Conservation (phyloP, 2,888 invertebrate genomes). For the Plusia festucae region DNA sequence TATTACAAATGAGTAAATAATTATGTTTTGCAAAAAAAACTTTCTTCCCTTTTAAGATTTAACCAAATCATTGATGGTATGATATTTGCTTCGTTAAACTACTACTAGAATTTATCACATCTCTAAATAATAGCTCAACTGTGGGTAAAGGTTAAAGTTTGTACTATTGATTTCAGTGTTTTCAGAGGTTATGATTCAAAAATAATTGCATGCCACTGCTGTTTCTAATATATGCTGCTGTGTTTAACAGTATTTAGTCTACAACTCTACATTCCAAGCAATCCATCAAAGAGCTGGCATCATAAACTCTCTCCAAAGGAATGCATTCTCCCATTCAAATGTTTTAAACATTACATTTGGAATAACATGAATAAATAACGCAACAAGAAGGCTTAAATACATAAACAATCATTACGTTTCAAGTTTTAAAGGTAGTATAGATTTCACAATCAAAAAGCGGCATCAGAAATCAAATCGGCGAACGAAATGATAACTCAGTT, state of each 20-base stretch:
- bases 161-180: not conserved
- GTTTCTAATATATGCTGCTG: constrained; percentile 6
- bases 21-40: too few relatives aligned
- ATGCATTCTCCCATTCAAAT: constrained; percentile 54
- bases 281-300: constrained; percentile 48
- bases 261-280: constrained; percentile 17
- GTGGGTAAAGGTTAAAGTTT: constrained; percentile 4
- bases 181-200: constrained; percentile 6
- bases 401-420: constrained; percentile 8
- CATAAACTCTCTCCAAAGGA: constrained; percentile 49
- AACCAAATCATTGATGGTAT: not conserved
- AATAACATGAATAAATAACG: constrained; percentile 22
- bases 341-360: constrained; percentile 38
- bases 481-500: constrained; percentile 18
- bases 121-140: not conserved
- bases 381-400: constrained; percentile 29
- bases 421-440: constrained; percentile 21
- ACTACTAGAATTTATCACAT: not conserved
- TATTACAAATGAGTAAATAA: too few relatives aligned
- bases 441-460: constrained; percentile 24
- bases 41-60: too few relatives aligned
- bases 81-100: not conserved
- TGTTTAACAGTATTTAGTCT: constrained; percentile 21
- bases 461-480: constrained; percentile 31
- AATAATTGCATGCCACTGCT: not conserved